phyloP scores from a whole-genome alignment of 2,797 vertebrate genomes.

The Stomatorhinus walkeri region DNA sequence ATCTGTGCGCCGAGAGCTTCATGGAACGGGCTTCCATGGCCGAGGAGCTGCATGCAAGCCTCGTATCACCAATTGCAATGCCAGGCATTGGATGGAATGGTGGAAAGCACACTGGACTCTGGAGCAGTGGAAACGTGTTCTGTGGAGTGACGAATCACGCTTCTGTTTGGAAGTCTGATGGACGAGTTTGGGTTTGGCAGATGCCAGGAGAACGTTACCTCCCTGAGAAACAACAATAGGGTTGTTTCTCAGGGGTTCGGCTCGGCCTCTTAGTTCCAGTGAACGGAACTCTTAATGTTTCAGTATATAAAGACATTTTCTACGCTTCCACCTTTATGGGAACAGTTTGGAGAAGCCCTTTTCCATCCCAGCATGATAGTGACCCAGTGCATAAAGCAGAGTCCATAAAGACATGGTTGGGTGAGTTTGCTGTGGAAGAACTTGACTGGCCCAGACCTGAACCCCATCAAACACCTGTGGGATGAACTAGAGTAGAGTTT shows the following conservation, averaged over 20 bases:
- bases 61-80: neutral
- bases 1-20: neutral
- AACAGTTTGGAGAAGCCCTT: neutral
- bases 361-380: neutral
- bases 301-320: neutral
- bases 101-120: neutral
- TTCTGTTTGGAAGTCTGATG: neutral
- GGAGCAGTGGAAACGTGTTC: neutral
- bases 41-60: neutral
- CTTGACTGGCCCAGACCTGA: neutral
- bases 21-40: neutral
- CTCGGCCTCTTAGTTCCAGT: neutral
- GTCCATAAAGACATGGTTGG: neutral
- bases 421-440: neutral
- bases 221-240: no score
- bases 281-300: neutral
- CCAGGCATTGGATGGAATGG: neutral
- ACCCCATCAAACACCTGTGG: neutral
- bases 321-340: neutral
- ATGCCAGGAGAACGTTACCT: neutral
- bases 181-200: neutral
- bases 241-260: neutral
- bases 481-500: neutral
- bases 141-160: neutral
- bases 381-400: neutral